Conservation (phyloP, 2,113 vertebrate genomes). For the Nycticorax nycticorax region DNA sequence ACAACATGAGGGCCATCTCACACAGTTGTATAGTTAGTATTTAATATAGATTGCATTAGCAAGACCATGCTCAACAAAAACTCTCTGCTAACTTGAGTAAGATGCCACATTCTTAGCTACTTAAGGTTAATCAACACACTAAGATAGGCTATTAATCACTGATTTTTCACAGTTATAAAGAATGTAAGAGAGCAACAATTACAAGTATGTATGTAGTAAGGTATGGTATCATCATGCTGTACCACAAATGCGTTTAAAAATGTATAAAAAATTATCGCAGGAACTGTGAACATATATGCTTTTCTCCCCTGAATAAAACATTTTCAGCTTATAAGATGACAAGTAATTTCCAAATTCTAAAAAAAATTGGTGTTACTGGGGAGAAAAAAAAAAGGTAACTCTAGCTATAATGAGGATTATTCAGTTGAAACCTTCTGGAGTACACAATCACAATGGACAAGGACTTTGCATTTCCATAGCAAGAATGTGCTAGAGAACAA, state of each 20-base stretch:
- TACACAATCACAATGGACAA: background rate
- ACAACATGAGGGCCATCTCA: background rate
- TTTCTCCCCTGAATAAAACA: background rate
- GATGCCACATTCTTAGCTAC: background rate
- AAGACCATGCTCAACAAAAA: background rate
- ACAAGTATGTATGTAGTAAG: background rate
- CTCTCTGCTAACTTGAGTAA: background rate
- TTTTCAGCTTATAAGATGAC: background rate
- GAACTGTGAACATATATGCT: background rate
- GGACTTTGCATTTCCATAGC: background rate
- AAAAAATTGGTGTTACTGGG: background rate
- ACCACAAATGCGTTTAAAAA: background rate
- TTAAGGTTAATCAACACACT: background rate
- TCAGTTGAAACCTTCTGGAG: background rate
- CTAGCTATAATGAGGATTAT: background rate
- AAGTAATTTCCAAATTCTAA: background rate
- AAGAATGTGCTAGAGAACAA: background rate
- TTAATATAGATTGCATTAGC: background rate
- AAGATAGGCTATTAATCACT: background rate
- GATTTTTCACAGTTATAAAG: background rate
- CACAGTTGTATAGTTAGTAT: background rate
- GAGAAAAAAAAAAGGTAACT: background rate
- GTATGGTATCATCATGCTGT: background rate
- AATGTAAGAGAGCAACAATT: background rate
- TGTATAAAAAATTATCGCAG: background rate